Evolutionary conservation across 2,888 invertebrate species (phyloP).

Genomic region (Mimachlamys varia): DNA sequence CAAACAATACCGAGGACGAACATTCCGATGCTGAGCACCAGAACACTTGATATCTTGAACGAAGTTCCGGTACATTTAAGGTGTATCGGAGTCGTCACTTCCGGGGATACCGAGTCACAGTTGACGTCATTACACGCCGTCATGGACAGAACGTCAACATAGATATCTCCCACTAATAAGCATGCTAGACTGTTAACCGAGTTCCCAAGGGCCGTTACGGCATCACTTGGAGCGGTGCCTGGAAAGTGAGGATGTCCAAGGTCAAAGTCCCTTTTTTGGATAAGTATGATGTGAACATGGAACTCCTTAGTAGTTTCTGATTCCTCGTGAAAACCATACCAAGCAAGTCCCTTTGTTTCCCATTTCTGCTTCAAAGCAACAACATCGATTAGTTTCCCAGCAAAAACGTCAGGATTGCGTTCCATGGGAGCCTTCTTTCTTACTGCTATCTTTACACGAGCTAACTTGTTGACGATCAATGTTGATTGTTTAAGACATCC

Average conservation of each 20-base stretch:
- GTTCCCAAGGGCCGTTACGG: background rate
- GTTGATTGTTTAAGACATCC: background rate
- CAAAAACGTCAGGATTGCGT: background rate
- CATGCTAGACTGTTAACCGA: background rate
- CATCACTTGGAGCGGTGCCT: background rate
- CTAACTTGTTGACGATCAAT: background rate
- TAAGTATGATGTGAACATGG: background rate
- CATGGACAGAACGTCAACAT: background rate
- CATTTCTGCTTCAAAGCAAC: background rate
- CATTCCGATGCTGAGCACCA: background rate
- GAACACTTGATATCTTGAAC: background rate
- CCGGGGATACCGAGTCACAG: background rate
- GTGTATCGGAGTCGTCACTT: background rate
- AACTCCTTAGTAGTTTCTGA: background rate
- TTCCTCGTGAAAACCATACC: background rate
- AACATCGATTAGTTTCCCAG: background rate
- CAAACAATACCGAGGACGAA: background rate
- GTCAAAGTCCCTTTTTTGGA: background rate
- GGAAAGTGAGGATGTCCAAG: background rate
- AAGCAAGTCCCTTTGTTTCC: background rate
- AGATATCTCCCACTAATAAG: background rate
- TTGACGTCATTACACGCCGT: background rate
- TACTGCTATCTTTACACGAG: background rate
- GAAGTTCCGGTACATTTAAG: background rate
- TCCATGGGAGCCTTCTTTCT: background rate